Base-by-base conservation (phyloP, 1,140 invertebrate species). In the Mya arenaria region DNA sequence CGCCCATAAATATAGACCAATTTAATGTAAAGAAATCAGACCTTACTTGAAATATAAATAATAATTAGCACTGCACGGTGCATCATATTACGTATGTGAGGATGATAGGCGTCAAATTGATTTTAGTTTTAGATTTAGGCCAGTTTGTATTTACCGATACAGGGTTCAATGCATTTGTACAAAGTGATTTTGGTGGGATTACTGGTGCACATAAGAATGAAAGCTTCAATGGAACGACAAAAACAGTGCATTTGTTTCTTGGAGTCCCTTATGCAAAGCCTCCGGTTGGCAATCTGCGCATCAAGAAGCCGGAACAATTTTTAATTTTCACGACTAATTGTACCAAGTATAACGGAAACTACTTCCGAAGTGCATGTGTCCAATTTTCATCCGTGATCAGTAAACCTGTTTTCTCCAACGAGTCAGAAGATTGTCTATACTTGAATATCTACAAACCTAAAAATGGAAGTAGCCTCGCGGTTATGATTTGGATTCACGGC, bases 401-500 rank as follows among this genome's bases (percentile, higher is more conserved):
- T 62, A 77, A 75, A 34, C 52, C 72, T 8, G 69, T 72, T 68
- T 52, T 74, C 19, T 52, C 58, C 10, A 28, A 48, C 1, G 23
- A 78, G n/a, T 72, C 58, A 13, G 85, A 86, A 25, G 85, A 86
- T 19, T 86, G 85, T 56, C 41, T 86, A 4, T 71, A 80, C n/a
- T 56, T 86, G 15, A 86, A 86, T 56, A 69, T 86, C 23, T 86
- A 80, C 71, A 56, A 60, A 34, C 85, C 85, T 8, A 56, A 60
- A 10, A 56, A 68, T n/a, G 28, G 25, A 32, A 65, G 71, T 10
- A 68, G 52, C 8, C 56, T 39, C 30, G 39, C 87, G 2, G 88
- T 87, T 0, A 84, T 86, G 84, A 19, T 86, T 4, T 86, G 79
- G 73, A 78, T 86, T n/a, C 84, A 88, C 66, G 85, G 85, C 3